Percentiles rank a stretch among this genome's conserved stretches.
Evolutionary conservation across 2,888 invertebrate genomes (phyloP).

Genomic region (Rhodophaea formosa): DNA sequence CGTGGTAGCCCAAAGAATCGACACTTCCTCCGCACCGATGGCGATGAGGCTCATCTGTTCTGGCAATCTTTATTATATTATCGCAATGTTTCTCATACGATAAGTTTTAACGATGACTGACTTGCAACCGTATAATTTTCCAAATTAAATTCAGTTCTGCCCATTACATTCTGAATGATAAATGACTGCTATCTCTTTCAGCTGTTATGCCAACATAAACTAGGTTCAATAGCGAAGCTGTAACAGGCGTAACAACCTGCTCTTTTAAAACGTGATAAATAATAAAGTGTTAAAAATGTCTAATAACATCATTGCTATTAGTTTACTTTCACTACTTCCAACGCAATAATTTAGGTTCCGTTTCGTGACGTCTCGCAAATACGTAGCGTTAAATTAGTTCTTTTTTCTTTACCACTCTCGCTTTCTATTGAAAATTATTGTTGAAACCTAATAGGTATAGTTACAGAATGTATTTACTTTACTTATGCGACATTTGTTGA

Average conservation of each 20-base stretch:
- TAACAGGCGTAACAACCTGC: neutral
- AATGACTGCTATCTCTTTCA: neutral
- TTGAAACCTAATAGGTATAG: neutral
- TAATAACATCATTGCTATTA: conserved; percentile 54
- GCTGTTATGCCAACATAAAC: neutral
- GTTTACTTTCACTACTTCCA: conserved; percentile 69
- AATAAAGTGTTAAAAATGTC: conserved; percentile 35
- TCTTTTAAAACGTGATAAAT: conserved; percentile 6
- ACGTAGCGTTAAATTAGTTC: conserved; percentile 50
- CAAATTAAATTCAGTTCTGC: neutral
- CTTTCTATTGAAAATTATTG: conserved; percentile 56
- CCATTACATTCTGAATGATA: neutral
- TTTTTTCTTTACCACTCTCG: conserved; percentile 39
- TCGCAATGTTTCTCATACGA: too few relatives aligned
- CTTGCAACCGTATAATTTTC: neutral
- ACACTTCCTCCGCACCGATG: too few relatives aligned
- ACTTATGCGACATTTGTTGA: too few relatives aligned
- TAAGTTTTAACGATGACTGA: neutral
- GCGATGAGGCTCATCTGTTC: too few relatives aligned
- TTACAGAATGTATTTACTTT: conserved; percentile 35
- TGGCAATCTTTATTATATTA: too few relatives aligned
- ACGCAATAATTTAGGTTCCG: conserved; percentile 60
- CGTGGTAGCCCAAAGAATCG: too few relatives aligned
- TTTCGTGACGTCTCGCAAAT: conserved; percentile 57
- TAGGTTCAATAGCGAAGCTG: neutral